Evolutionary conservation across 2,113 vertebrate species (phyloP), one percentile per base, ranked within the genome.

Genomic region (Amia ocellicauda): DNA sequence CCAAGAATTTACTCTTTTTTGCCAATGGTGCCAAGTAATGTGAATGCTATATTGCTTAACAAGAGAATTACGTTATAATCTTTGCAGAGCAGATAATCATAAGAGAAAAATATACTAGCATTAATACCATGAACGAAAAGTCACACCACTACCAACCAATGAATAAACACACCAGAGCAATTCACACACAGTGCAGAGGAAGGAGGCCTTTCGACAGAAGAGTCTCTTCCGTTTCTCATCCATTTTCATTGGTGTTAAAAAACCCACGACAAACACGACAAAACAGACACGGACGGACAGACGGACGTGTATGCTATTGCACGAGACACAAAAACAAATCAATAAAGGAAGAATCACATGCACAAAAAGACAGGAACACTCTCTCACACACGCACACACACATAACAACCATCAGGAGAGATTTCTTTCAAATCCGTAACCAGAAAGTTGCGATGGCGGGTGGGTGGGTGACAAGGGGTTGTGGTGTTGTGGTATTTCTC

Each of bases 21-120:
- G 92, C 95, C 94, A 93, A 93, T 88, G 93, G 96, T 98, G 96
- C 95, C 97, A 93, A 96, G 92, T 94, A 94, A 94, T 88, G 93
- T 91, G 93, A 97, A 98, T 95, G 96, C 93, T 93, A 93, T 92
- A 92, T 81, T 85, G 92, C 92, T 95, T 94, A 91, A 90, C 72
- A 82, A 77, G 76, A 91, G 85, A 93, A 90, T 91, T 92, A 89
- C 89, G 89, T 94, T 92, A 85, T 81, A 86, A 90, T 75, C 61
- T 83, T 95, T 92, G 92, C 95, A 93, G 90, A 96, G 91, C 93
- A 92, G 92, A 94, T 95, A 94, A 94, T 95, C 91, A 93, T 92
- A 78, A 84, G 86, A 87, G 77, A n/a, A 84, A 82, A 72, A 81
- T 84, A 89, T 86, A 60, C 82, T 87, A 88, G 88, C 90, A 80